Evolutionary conservation across 2,113 vertebrate species (phyloP).

Genomic region (Motacilla alba): DNA sequence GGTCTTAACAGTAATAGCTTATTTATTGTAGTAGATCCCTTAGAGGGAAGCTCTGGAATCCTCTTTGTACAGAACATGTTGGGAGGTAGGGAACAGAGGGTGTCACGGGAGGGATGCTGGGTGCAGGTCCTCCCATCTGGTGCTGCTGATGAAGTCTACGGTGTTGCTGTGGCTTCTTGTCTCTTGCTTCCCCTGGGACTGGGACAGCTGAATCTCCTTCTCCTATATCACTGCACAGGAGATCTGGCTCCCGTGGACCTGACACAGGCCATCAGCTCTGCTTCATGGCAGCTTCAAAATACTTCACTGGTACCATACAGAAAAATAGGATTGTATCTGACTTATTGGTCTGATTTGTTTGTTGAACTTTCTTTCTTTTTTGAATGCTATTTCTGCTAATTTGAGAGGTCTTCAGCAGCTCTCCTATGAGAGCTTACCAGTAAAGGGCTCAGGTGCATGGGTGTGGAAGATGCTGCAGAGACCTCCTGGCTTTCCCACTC

Average conservation of each 20-base stretch:
- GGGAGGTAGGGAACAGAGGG: background rate
- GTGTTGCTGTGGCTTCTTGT: background rate
- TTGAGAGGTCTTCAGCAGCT: background rate
- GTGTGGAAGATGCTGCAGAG: background rate
- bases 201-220: background rate
- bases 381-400: background rate
- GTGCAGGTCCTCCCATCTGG: background rate
- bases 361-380: background rate
- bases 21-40: background rate
- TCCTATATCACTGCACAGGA: background rate
- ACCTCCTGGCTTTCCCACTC: background rate
- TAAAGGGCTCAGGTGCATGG: background rate
- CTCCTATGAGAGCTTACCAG: background rate
- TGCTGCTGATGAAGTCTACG: background rate
- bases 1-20: background rate
- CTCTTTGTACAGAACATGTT: background rate
- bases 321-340: background rate
- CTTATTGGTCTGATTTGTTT: background rate
- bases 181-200: background rate
- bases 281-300: background rate
- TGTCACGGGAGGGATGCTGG: rapidly evolving
- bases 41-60: background rate
- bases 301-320: background rate
- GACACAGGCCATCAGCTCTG: background rate
- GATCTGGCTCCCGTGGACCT: background rate